Base-by-base conservation (phyloP, 2,113 vertebrate species). In the Dromiciops gliroides region DNA sequence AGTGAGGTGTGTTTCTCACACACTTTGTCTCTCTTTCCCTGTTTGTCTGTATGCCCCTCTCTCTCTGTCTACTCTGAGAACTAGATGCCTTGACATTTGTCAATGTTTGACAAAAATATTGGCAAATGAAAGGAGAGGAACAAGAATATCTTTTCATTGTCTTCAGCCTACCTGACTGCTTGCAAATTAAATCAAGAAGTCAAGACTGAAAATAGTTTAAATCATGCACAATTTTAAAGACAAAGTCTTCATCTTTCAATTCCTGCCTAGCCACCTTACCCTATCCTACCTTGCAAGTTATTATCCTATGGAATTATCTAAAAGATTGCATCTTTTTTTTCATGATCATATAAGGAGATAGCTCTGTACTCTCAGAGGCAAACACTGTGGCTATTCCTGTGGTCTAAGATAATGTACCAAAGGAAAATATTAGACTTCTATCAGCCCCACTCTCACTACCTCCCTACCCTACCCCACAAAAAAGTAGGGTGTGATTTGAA, bases 161-260 rank as follows among this genome's bases (percentile, higher is more conserved):
- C 51, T 96, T 94, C 50, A 91, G 31, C 16, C 19, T 56, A 24
- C 52, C 51, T 89, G 28, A 26, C 91, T n/a, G 0, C 25, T 53
- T 26, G 25, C 25, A 52, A 51, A 51, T 51, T 24, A 60, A 67
- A 16, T 67, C 14, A 67, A 67, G 60, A 67, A 67, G 60, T n/a
- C 2, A 67, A 14, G 24, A 67, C 89, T 91, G 19, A 6, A 93
- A 48, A 94, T 50, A 83, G 23, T 12, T 93, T 52, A 96, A 48
- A 47, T 49, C 50, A 91, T 52, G 75, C 89, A 90, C 1, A 24
- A 51, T n/a, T 37, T 47, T 51, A 47, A 31, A 31, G 1, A 48
- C 50, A 89, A 50, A 0, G 50, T n/a, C 50, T 94, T 93, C 50
- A 48, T 96, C 89, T 94, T 60, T 96, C 90, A 94, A 92, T 83